Conservation (phyloP, 2,113 vertebrate genomes). For the Xiphias gladius region DNA sequence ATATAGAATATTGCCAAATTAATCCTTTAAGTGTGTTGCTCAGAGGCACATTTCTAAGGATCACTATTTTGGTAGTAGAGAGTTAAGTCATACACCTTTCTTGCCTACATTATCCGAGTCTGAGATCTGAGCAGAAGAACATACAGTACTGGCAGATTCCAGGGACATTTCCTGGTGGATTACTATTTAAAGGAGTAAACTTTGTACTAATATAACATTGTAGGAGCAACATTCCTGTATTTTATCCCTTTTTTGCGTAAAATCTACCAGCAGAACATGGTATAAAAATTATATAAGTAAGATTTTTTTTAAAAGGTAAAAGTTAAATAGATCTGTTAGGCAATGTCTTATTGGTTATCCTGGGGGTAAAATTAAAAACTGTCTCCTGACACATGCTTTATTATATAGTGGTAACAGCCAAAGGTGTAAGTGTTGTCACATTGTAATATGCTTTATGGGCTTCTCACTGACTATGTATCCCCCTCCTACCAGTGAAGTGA, state of each 20-base stretch:
- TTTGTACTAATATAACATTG: neutral
- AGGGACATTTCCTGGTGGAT: neutral
- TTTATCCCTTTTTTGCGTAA: too few species aligned
- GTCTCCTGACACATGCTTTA: constrained; percentile 30
- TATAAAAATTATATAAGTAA: too few species aligned
- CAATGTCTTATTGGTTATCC: constrained; percentile 19
- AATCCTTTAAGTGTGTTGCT: neutral
- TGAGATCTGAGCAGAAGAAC: neutral
- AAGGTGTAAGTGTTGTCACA: constrained; percentile 64
- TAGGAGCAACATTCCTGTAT: neutral
- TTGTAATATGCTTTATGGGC: constrained; percentile 66
- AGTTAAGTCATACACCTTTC: neutral
- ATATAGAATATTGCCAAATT: neutral
- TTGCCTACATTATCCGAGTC: neutral
- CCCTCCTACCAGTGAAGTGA: constrained; percentile 29
- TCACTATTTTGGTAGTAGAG: neutral
- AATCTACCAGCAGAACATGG: too few species aligned
- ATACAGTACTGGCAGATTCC: neutral
- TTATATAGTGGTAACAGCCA: constrained; percentile 41
- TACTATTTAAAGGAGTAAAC: neutral
- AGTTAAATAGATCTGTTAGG: neutral
- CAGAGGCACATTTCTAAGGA: neutral
- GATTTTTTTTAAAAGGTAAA: neutral
- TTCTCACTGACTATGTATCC: constrained; percentile 59
- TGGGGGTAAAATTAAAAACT: constrained; percentile 28